Conservation (phyloP, 1,140 invertebrate genomes). For the Oncopodura yosiiana region DNA sequence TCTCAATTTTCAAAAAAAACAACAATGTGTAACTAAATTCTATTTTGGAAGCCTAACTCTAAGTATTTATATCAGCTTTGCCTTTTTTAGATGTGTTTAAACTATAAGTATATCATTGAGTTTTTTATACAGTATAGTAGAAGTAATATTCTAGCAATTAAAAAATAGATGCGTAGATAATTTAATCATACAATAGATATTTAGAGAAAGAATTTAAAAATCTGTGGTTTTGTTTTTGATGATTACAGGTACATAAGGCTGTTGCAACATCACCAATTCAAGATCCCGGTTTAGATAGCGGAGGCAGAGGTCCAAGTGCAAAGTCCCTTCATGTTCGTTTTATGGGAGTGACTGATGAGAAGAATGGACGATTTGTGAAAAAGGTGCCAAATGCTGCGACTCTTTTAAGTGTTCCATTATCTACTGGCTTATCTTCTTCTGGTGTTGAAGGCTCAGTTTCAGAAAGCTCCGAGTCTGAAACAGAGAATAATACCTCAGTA, state of each 20-base stretch:
- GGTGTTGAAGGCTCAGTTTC: constrained; percentile 37
- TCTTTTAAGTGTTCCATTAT: constrained; percentile 17
- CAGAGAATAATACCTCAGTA: constrained; percentile 66
- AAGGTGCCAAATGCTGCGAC: too few relatives aligned
- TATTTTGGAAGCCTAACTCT: too few relatives aligned
- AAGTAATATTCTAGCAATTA: too few relatives aligned
- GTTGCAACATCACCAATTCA: constrained; percentile 84
- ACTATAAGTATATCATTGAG: too few relatives aligned
- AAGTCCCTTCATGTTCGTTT: constrained; percentile 32
- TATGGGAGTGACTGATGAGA: constrained; percentile 31
- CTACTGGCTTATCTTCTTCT: constrained; percentile 5
- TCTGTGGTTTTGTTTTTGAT: constrained; percentile 19
- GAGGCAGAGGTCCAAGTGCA: neutral
- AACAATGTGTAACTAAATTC: too few relatives aligned
- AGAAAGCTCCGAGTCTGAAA: constrained; percentile 81
- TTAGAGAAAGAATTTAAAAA: constrained; percentile 36
- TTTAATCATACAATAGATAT: too few relatives aligned
- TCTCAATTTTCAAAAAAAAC: too few relatives aligned
- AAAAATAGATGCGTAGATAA: too few relatives aligned
- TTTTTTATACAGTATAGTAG: too few relatives aligned
- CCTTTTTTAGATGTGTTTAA: too few relatives aligned
- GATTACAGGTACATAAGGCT: constrained; percentile 62
- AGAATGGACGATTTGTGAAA: constrained; percentile 24
- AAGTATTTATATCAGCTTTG: too few relatives aligned
- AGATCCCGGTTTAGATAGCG: constrained; percentile 43